Percentiles rank a stretch among this genome's conserved stretches.
phyloP scores from a whole-genome alignment of 2,888 invertebrate species.

The Steinernema hermaphroditum region DNA sequence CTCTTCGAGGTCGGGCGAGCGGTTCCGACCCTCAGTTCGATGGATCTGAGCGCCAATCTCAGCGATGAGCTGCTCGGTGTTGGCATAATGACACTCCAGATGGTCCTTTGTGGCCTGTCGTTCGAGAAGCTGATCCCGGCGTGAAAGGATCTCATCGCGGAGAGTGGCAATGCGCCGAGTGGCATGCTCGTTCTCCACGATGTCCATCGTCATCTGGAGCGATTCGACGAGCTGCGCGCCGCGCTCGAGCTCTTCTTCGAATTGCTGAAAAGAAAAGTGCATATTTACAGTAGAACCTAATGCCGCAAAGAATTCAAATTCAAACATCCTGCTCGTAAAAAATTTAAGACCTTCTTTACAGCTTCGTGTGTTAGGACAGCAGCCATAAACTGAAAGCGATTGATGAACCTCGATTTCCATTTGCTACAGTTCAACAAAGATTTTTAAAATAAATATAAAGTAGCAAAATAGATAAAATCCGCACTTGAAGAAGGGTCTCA shows the following conservation, averaged over 20 bases:
- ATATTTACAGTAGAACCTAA: slow-evolving; percentile 22
- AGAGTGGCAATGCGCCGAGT: slow-evolving; percentile 36
- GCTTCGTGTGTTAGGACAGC: no score
- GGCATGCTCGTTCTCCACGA: slow-evolving; percentile 53
- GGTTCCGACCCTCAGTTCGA: slow-evolving; percentile 39
- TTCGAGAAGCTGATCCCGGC: slow-evolving; percentile 20
- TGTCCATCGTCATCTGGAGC: slow-evolving; percentile 60
- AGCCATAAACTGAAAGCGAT: no score
- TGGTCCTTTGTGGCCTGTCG: slow-evolving; percentile 29
- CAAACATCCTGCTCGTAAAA: no score
- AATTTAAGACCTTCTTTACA: no score
- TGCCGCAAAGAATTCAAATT: no score
- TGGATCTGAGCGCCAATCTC: slow-evolving; percentile 33
- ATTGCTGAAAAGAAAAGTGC: slow-evolving; percentile 38
- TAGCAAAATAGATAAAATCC: no score
- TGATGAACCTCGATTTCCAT: no score
- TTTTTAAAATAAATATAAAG: no score
- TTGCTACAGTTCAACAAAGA: no score
- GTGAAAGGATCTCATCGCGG: slow-evolving; percentile 26
- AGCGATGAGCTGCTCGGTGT: slow-evolving; percentile 40
- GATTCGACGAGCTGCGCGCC: slow-evolving; percentile 45
- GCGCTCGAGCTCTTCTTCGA: slow-evolving; percentile 41
- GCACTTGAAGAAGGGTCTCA: no score
- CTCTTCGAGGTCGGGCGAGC: slow-evolving; percentile 46
- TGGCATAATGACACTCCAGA: slow-evolving; percentile 35